Evolutionary conservation across 2,113 vertebrate genomes (phyloP).

Genomic region (Nannobrachium achirus): DNA sequence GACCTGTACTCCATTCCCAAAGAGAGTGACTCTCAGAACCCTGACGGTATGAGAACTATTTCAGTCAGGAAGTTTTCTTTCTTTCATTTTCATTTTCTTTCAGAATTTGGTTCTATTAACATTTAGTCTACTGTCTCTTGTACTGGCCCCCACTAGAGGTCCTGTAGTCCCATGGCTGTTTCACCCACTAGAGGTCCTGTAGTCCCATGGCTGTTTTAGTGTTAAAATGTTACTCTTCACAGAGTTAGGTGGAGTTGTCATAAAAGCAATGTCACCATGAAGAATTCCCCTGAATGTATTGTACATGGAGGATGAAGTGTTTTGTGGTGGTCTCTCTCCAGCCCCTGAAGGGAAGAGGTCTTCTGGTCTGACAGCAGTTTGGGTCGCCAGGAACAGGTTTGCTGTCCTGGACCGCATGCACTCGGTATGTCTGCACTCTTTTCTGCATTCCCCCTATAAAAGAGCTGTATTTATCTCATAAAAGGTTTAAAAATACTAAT

Average conservation of each 20-base stretch:
- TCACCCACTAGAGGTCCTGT: not conserved
- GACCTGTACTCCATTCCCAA: conserved; percentile 96
- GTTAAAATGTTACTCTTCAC: too few species aligned
- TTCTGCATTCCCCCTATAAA: not conserved
- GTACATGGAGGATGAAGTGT: not conserved
- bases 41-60: conserved; percentile 82
- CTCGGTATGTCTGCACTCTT: conserved; percentile 82
- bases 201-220: too few species aligned
- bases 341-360: conserved; percentile 96
- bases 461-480: too few species aligned
- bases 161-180: too few species aligned
- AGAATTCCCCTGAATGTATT: not conserved
- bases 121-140: not conserved
- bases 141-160: conserved; percentile 1
- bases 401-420: conserved; percentile 97
- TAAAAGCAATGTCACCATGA: too few species aligned
- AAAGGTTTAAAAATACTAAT: too few species aligned
- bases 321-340: conserved; percentile 47
- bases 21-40: conserved; percentile 96
- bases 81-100: not conserved
- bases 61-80: not conserved
- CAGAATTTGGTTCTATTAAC: not conserved
- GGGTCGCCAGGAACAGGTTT: conserved; percentile 96
- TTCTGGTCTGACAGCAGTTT: conserved; percentile 95
- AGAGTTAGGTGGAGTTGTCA: too few species aligned